Conservation (phyloP, 2,888 invertebrate genomes). For the Idaea biselata region DNA sequence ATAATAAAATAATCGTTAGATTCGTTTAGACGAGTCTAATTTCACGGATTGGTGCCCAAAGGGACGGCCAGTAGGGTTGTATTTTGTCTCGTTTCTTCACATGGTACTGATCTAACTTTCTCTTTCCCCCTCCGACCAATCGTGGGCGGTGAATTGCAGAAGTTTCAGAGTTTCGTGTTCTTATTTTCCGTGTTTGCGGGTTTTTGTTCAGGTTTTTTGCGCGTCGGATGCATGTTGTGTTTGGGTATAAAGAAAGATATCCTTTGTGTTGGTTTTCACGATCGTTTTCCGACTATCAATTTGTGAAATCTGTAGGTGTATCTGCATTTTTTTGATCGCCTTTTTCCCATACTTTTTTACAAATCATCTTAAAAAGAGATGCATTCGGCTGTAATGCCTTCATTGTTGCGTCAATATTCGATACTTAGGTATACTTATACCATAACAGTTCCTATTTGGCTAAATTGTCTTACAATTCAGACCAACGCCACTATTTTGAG, state of each 20-base stretch:
- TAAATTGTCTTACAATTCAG: too few relatives aligned
- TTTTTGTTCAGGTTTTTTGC: conserved; percentile 45
- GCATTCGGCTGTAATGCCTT: too few relatives aligned
- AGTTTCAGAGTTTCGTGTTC: conserved; percentile 47
- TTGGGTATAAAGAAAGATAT: not conserved
- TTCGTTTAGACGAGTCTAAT: conserved; percentile 80
- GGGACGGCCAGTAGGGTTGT: conserved; percentile 64
- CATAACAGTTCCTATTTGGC: too few relatives aligned
- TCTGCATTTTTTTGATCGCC: not conserved
- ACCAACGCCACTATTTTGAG: too few relatives aligned
- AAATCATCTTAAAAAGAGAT: too few relatives aligned
- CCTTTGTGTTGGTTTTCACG: not conserved
- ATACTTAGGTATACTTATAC: too few relatives aligned
- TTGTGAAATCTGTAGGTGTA: not conserved
- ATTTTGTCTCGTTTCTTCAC: conserved; percentile 44
- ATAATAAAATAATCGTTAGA: conserved; percentile 81
- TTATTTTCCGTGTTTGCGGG: conserved; percentile 69
- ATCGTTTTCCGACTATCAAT: not conserved
- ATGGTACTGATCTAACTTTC: conserved; percentile 31
- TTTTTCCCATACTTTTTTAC: not conserved
- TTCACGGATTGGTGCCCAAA: conserved; percentile 78
- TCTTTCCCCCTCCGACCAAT: conserved; percentile 57
- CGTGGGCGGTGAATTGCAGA: conserved; percentile 48
- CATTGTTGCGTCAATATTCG: too few relatives aligned
- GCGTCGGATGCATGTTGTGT: not conserved